phyloP scores from a whole-genome alignment of 2,797 vertebrate species.

The Potorous gilbertii region DNA sequence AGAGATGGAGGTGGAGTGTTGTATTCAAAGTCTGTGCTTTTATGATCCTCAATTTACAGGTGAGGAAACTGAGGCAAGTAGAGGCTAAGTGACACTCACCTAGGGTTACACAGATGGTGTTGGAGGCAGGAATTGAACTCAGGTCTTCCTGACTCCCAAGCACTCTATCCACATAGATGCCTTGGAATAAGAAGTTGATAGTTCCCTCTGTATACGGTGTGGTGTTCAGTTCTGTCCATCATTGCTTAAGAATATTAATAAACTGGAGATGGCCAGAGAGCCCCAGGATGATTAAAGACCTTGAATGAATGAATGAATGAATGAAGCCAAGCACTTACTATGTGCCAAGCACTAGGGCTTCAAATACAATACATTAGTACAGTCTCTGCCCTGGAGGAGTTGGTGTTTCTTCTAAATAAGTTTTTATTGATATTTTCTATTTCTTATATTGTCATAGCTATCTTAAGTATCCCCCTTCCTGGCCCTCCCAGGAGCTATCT shows the following conservation, averaged over 20 bases:
- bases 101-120: neutral
- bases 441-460: no score
- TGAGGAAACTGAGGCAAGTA: neutral
- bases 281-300: neutral
- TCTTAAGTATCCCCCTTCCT: no score
- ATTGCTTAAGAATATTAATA: neutral
- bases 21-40: neutral
- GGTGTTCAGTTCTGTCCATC: neutral
- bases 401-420: neutral
- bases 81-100: neutral
- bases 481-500: no score
- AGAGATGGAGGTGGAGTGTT: neutral
- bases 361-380: neutral
- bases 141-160: neutral
- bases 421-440: no score
- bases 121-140: neutral
- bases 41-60: neutral
- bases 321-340: neutral
- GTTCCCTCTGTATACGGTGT: neutral
- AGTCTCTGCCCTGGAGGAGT: neutral
- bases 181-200: neutral
- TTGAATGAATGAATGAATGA: neutral
- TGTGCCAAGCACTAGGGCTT: neutral
- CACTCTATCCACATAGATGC: neutral
- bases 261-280: neutral